A percentile compares a stretch with the other conserved stretches of the same genome.
These are phyloP conservation scores for Protaetia brevitarsis DNA, from an alignment of 1,140 invertebrate species.

Conservation along the genomic window DNA sequence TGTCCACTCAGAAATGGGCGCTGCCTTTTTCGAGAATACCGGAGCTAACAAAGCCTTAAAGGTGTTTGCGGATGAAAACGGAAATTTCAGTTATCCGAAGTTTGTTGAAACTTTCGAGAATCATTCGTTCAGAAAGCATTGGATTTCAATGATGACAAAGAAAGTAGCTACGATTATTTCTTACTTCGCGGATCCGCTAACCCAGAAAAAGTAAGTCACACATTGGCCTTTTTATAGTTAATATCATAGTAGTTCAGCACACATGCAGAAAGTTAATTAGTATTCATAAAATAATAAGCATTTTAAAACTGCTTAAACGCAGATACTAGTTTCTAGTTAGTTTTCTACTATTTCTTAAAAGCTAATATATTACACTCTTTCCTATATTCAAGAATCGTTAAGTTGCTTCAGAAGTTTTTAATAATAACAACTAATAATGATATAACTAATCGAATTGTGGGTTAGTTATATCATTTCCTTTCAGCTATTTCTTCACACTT, in stretches of 20 bases:
- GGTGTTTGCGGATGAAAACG: conserved; percentile 61
- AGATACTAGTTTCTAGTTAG: no score
- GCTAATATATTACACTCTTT: no score
- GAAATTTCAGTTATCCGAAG: conserved; percentile 65
- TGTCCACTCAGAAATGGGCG: conserved; percentile 71
- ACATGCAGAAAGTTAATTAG: background rate
- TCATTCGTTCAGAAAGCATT: conserved; percentile 68
- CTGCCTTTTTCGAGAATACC: conserved; percentile 67
- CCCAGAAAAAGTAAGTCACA: conserved; percentile 63
- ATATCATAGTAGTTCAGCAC: background rate
- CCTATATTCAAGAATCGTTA: no score
- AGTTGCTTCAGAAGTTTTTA: no score
- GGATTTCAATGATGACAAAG: conserved; percentile 67
- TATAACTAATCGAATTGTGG: no score
- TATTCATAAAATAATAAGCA: no score
- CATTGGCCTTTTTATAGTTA: background rate
- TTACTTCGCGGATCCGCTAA: conserved; percentile 69
- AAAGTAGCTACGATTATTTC: conserved; percentile 72
- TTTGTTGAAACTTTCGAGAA: conserved; percentile 76
- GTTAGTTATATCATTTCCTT: no score
- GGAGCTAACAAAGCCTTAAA: conserved; percentile 64
- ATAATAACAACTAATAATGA: no score
- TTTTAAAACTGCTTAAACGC: no score
- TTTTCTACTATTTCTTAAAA: no score
- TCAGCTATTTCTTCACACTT: no score